These are phyloP conservation scores for Solenopsis fugax DNA, from an alignment of 1,140 invertebrate species.

Conservation along the genomic window DNA sequence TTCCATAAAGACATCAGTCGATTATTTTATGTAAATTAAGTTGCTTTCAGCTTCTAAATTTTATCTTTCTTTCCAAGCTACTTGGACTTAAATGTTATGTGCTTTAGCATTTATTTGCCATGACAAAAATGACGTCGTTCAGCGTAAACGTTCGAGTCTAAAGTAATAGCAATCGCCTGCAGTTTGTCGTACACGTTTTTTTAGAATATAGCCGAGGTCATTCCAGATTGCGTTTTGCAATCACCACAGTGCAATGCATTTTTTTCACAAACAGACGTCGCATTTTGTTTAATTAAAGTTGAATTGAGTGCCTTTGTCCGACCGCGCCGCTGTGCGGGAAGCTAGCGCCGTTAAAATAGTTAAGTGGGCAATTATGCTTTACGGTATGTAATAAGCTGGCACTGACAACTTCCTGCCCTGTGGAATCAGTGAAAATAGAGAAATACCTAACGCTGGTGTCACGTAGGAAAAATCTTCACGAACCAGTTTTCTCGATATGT, in stretches of 20 bases:
- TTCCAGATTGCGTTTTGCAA: background rate
- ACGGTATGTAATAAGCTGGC: conserved; percentile 43
- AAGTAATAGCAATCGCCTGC: background rate
- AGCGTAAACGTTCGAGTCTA: background rate
- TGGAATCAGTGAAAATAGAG: conserved; percentile 33
- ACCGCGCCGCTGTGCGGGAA: background rate
- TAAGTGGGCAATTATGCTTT: conserved; percentile 49
- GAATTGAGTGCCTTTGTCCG: conserved; percentile 17
- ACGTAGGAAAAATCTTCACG: background rate
- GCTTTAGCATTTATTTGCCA: background rate
- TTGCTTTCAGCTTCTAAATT: background rate
- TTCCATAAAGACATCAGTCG: too few species aligned
- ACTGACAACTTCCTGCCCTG: conserved; percentile 28
- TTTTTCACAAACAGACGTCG: background rate
- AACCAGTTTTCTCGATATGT: background rate
- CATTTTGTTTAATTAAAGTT: conserved; percentile 40
- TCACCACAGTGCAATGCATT: background rate
- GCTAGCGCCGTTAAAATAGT: conserved; percentile 45
- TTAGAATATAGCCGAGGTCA: background rate
- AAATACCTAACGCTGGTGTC: background rate
- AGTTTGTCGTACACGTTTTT: too few species aligned
- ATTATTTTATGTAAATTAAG: conserved; percentile 9
- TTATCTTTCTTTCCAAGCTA: background rate
- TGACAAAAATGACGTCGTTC: conserved; percentile 1
- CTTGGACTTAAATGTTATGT: background rate